These are phyloP conservation scores for Sylvia atricapilla DNA, from an alignment of 2,113 vertebrate genomes.

Conservation along the genomic window DNA sequence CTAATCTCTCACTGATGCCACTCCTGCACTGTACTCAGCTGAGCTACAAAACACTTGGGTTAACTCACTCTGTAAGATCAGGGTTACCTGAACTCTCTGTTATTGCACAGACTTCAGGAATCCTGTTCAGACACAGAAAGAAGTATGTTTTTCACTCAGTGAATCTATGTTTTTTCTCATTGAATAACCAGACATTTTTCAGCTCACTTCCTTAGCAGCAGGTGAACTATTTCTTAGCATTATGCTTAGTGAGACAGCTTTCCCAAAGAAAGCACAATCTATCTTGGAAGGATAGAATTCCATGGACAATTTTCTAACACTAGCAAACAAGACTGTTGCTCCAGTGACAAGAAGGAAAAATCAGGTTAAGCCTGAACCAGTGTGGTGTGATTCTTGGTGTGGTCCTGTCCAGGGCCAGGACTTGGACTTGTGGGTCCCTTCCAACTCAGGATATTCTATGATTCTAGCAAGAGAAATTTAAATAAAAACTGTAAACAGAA, in stretches of 20 bases:
- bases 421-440: neutral
- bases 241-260: neutral
- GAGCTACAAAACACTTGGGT: neutral
- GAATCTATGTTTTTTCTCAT: neutral
- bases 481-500: neutral
- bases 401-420: neutral
- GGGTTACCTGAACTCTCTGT: neutral
- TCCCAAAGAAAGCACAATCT: neutral
- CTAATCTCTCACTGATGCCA: slow-evolving; percentile 42
- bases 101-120: neutral
- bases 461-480: neutral
- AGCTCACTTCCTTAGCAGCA: neutral
- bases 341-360: neutral
- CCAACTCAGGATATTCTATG: neutral
- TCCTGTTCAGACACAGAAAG: neutral
- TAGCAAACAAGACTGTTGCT: neutral
- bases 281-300: neutral
- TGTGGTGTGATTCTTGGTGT: neutral
- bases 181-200: neutral
- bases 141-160: neutral
- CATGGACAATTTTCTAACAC: neutral
- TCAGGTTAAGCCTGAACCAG: neutral
- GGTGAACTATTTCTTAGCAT: neutral
- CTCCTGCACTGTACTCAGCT: neutral
- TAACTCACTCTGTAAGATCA: neutral